phyloP scores from a whole-genome alignment of 2,797 vertebrate genomes.

The Adelosebastes latens region DNA sequence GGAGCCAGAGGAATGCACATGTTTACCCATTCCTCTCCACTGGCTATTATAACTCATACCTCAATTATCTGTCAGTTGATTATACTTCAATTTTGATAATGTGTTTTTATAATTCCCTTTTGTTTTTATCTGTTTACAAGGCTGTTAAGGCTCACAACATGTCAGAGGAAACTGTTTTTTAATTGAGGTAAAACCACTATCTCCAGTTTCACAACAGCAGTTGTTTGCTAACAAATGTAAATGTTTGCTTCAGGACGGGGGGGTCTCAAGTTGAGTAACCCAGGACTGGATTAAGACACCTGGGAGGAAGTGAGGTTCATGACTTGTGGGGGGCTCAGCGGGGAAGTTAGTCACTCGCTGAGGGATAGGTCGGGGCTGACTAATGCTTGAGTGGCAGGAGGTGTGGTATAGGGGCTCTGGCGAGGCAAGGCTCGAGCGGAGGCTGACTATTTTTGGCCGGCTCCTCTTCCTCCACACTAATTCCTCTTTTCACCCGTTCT shows the following conservation, averaged over 20 bases:
- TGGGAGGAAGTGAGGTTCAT: conserved; percentile 64
- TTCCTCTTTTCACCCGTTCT: conserved; percentile 82
- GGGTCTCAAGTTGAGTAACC: conserved; percentile 37
- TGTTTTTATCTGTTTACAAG: not conserved
- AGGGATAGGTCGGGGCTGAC: conserved; percentile 69
- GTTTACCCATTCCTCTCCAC: conserved; percentile 36
- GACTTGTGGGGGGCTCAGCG: conserved; percentile 29
- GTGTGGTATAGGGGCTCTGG: conserved; percentile 44
- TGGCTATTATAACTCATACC: not conserved
- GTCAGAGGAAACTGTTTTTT: not conserved
- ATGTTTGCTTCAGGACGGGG: not conserved
- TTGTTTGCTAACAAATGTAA: not conserved
- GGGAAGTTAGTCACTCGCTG: conserved; percentile 66
- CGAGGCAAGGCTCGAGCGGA: conserved; percentile 47
- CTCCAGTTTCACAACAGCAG: not conserved
- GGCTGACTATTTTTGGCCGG: conserved; percentile 77
- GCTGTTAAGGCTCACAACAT: not conserved
- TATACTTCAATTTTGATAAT: not conserved
- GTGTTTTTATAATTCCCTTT: not conserved
- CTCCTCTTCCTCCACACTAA: conserved; percentile 75
- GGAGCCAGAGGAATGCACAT: conserved; percentile 42
- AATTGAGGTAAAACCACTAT: not conserved
- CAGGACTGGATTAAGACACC: conserved; percentile 36
- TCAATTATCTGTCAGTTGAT: not conserved
- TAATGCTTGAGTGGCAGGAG: conserved; percentile 61